phyloP scores from a whole-genome alignment of 2,113 vertebrate species.

The Campylorhamphus procurvoides region DNA sequence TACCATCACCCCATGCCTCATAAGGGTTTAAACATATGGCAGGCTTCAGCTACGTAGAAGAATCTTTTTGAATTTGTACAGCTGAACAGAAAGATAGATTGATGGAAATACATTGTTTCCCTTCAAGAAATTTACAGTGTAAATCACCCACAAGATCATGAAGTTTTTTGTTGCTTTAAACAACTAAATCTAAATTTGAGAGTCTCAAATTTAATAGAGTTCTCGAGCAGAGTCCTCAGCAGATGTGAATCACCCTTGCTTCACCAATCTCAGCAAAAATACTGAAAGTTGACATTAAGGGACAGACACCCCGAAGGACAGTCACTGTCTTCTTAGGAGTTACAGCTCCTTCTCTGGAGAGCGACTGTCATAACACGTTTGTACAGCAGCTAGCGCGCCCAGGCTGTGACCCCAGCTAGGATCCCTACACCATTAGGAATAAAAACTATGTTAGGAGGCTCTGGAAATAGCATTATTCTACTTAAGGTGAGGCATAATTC shows the following conservation, averaged over 20 bases:
- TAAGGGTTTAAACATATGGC: neutral
- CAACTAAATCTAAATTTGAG: neutral
- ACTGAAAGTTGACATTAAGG: neutral
- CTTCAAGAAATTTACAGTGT: neutral
- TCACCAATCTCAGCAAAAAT: neutral
- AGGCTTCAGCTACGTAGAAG: neutral
- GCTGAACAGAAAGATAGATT: neutral
- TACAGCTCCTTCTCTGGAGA: neutral
- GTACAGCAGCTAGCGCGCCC: neutral
- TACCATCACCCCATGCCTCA: neutral
- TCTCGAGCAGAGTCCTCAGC: neutral
- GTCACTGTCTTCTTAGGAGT: neutral
- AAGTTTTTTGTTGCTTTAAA: neutral
- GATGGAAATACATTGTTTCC: neutral
- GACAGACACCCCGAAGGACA: neutral
- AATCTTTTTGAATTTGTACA: neutral
- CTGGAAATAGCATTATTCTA: slow-evolving; percentile 29
- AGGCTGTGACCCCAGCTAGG: neutral
- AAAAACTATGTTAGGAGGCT: neutral
- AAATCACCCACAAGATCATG: neutral
- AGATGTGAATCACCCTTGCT: neutral
- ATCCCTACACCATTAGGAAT: neutral
- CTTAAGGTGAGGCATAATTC: slow-evolving; percentile 2
- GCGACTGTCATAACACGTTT: neutral
- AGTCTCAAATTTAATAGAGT: neutral